Evolutionary conservation across 1,140 invertebrate genomes (phyloP).

Genomic region (Aleiodes sp.): DNA sequence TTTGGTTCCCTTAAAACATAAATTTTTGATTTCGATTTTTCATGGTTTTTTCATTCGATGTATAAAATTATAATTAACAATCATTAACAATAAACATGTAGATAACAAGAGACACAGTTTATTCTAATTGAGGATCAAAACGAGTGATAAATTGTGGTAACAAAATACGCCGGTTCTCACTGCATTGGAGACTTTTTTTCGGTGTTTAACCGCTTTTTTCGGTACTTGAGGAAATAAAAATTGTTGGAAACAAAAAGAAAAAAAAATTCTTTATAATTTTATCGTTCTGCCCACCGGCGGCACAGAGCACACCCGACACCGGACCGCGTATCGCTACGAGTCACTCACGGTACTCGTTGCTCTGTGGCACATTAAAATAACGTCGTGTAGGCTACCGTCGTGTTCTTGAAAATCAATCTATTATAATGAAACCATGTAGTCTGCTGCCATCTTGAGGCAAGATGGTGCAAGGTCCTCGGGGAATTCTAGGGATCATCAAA

Average conservation of each 20-base stretch:
- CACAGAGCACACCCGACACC: conserved; percentile 49
- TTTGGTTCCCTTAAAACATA: too few relatives aligned
- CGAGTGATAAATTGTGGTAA: not conserved
- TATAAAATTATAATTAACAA: conserved; percentile 6
- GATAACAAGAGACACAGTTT: not conserved
- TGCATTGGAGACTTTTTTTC: not conserved
- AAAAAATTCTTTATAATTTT: conserved; percentile 10
- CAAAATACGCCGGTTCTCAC: not conserved
- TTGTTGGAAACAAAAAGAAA: not conserved
- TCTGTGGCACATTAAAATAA: conserved; percentile 62
- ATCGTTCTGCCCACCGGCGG: conserved; percentile 39
- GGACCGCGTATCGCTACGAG: conserved; percentile 46
- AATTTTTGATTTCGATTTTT: too few relatives aligned
- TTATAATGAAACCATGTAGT: not conserved
- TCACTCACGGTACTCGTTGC: conserved; percentile 40
- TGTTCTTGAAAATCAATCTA: conserved; percentile 66
- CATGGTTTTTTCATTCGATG: not conserved
- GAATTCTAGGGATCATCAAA: too few relatives aligned
- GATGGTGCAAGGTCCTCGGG: not conserved
- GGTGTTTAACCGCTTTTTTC: not conserved
- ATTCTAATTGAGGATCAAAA: not conserved
- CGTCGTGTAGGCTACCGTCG: conserved; percentile 50
- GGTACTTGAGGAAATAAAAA: not conserved
- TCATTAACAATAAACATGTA: not conserved
- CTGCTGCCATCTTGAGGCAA: not conserved